Evolutionary conservation across 2,113 vertebrate genomes (phyloP), one percentile per base, ranked within the genome.

Genomic region (Rhea pennata): DNA sequence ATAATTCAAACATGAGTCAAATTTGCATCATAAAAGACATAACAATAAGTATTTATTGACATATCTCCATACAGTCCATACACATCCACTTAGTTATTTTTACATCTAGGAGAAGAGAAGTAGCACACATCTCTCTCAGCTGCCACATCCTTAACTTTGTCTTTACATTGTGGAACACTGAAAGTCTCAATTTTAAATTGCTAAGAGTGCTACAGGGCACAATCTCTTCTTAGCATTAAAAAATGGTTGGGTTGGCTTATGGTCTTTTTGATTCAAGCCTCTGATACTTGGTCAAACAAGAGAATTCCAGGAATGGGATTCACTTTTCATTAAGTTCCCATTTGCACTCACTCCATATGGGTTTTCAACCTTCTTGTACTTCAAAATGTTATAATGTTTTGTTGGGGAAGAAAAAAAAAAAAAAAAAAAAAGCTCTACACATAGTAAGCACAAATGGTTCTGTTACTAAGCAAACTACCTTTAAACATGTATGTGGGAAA

Each of bases 281-380:
- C 85, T 59, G 92, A 92, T 92, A 94, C 8, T 88, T 84, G 84
- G 93, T 77, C 42, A 93, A 87, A 96, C 75, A 77, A 85, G 67
- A 4, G 20, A 83, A 83, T 90, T 48, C 71, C 85, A 92, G 79
- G 85, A 95, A 76, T 24, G 93, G 92, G 90, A 95, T 78, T 89
- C 56, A 82, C 65, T 96, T 95, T 93, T 66, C 86, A 94, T 92
- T 94, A 93, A 90, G 91, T 94, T 95, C 87, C 95, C 81, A 94
- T 94, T 84, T 92, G 78, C 93, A 93, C 72, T 86, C 93, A 93
- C 72, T 86, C 87, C 87, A 96, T 80, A 91, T 92, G 87, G 87
- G 69, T 87, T 93, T 91, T 73, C 92, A 91, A 58, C 27, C 40
- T 90, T 95, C 71, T 36, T 72, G 59, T 76, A 74, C 77, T 91